Evolutionary conservation across 1,140 invertebrate genomes (phyloP).

Genomic region (Drosophila tsacasi): DNA sequence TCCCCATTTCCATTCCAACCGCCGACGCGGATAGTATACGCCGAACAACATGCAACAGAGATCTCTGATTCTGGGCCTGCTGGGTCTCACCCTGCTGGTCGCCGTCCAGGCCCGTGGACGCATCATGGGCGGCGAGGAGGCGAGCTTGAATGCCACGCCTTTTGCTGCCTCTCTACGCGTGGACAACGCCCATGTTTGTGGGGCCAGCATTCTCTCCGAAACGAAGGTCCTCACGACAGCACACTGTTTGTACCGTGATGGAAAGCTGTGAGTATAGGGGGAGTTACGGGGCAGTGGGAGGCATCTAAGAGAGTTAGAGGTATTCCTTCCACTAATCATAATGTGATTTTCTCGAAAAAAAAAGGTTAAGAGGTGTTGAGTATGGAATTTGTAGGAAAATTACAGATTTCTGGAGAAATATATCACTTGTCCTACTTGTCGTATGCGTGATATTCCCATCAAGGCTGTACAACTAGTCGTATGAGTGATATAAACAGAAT

Average conservation of each 20-base stretch:
- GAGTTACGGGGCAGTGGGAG: background rate
- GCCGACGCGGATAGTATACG: background rate
- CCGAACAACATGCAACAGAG: slow-evolving; percentile 1
- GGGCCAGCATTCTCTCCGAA: slow-evolving; percentile 53
- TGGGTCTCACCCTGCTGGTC: slow-evolving; percentile 4
- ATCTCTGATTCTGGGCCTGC: slow-evolving; percentile 1
- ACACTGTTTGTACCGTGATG: slow-evolving; percentile 64
- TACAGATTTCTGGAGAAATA: background rate
- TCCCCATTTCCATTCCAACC: slow-evolving; percentile 29
- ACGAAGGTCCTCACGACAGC: slow-evolving; percentile 68
- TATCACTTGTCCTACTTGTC: background rate
- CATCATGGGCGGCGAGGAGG: slow-evolving; percentile 72
- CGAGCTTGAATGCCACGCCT: slow-evolving; percentile 47
- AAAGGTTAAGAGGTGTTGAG: background rate
- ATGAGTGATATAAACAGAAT: background rate
- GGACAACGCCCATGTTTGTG: slow-evolving; percentile 73
- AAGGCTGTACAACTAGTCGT: background rate
- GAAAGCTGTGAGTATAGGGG: slow-evolving; percentile 56
- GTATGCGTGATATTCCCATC: background rate
- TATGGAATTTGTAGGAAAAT: background rate
- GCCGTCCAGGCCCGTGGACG: slow-evolving; percentile 20
- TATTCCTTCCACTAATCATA: background rate
- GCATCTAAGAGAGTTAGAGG: background rate
- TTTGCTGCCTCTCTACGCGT: slow-evolving; percentile 67
- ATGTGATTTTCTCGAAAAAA: background rate